phyloP scores from a whole-genome alignment of 2,888 invertebrate genomes.

The Furcula furcula region DNA sequence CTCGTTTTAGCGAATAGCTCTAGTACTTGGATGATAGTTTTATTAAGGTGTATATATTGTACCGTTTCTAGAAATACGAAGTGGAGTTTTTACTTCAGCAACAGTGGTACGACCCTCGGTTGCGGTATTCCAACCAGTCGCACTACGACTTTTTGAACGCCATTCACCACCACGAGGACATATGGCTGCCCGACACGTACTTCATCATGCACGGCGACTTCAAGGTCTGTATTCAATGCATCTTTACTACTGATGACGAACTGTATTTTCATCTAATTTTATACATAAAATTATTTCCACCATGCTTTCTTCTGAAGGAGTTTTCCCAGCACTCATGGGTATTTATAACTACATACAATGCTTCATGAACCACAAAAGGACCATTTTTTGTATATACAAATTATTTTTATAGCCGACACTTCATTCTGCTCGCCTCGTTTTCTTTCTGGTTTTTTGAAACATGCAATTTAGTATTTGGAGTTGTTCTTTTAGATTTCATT shows the following conservation, averaged over 20 bases:
- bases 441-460: conserved; percentile 34
- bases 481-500: conserved; percentile 36
- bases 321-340: conserved; percentile 68
- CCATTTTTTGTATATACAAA: conserved; percentile 49
- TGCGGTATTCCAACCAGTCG: conserved; percentile 94
- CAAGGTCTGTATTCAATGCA: conserved; percentile 76
- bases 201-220: conserved; percentile 98
- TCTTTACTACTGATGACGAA: conserved; percentile 14
- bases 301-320: conserved; percentile 66
- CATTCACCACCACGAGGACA: conserved; percentile 94
- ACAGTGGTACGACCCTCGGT: conserved; percentile 95
- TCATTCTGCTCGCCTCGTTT: conserved; percentile 42
- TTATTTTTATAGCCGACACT: conserved; percentile 51
- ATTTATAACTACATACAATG: conserved; percentile 63
- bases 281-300: conserved; percentile 59
- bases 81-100: conserved; percentile 96
- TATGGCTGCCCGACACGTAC: conserved; percentile 97
- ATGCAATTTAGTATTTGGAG: conserved; percentile 33
- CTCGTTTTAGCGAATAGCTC: not conserved
- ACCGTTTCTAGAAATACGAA: conserved; percentile 92
- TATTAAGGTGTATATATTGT: not conserved
- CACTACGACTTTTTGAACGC: conserved; percentile 95
- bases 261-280: conserved; percentile 45
- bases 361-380: conserved; percentile 54
- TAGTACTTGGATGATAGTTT: not conserved